A percentile compares a stretch with the other conserved stretches of the same genome.
Evolutionary conservation across 2,113 vertebrate species (phyloP).

Genomic region (Poicephalus meyeri): DNA sequence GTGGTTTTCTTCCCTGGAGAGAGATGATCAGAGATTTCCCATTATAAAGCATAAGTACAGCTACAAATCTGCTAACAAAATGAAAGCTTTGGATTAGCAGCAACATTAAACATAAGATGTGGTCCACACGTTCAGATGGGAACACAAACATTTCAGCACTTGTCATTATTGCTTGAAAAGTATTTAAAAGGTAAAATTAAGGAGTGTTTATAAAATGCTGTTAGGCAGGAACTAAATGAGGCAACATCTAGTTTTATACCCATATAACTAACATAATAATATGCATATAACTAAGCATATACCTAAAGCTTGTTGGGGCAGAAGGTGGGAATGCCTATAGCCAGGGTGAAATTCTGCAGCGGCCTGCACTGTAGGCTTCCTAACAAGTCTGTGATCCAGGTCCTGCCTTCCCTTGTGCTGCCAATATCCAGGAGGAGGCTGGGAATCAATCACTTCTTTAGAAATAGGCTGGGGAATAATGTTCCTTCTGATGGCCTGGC

Average conservation of each 20-base stretch:
- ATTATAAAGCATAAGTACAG: not conserved
- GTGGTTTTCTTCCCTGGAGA: not conserved
- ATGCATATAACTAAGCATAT: not conserved
- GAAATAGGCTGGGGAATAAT: not conserved
- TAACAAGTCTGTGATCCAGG: not conserved
- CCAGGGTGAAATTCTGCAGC: accelerated
- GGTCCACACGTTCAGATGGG: not conserved
- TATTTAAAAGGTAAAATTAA: not conserved
- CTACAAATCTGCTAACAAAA: not conserved
- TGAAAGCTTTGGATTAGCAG: not conserved
- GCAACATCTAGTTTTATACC: not conserved
- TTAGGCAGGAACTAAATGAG: not conserved
- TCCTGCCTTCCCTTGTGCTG: not conserved
- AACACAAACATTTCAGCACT: not conserved
- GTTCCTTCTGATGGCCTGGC: not conserved
- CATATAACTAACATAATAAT: not conserved
- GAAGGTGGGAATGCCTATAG: not conserved
- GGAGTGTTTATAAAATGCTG: not conserved
- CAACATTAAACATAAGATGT: not conserved
- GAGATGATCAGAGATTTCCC: not conserved
- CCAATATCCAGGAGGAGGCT: not conserved
- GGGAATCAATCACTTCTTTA: not conserved
- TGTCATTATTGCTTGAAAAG: not conserved
- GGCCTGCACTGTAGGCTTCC: not conserved
- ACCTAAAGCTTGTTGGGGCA: not conserved